Base-by-base conservation (phyloP, 2,888 invertebrate species). In the Eupelmus urozonus region DNA sequence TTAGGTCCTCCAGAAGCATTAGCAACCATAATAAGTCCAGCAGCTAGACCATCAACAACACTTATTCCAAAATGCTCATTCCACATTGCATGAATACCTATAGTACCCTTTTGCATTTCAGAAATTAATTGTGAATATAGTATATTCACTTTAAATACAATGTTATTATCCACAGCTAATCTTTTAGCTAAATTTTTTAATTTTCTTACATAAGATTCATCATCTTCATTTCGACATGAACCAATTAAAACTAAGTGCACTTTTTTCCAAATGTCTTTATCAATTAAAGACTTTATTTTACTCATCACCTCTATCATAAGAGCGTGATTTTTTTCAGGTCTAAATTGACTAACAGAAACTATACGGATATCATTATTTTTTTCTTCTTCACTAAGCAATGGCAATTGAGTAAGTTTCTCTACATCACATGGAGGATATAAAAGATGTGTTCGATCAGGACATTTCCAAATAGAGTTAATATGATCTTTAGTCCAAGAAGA, bases 51-150 rank as follows among this genome's bases (percentile, higher is more conserved):
- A 88, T 99, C 99, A 16, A 99, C 99, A 25, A 99, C 93, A 79
- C 95, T 95, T 83, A 99, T 99, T 51, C 99, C 99, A 90, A 99
- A 99, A 91, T 99, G 99, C 89, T 99, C 99, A 90, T 99, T 98
- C 94, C 96, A 95, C 99, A 99, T 99, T 27, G 99, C 96, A 88
- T 99, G 99, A 51, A 99, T 90, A 0, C 97, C 99, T 81, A 99
- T 94, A 65, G 93, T 92, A 34, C 95, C 93, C 80, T 91, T 91
- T 89, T 93, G 93, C 88, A 97, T 93, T 83, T 96, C 92, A 75
- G 93, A 91, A 80, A 96, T 92, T 72, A 99, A 91, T 63, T 96
- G 95, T 0, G 94, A 91, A 89, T 96, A 97, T 0, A 96, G 91
- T 40, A 97, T 92, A 90, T 99, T 98, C 4, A 98, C 93, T 87